Conservation (phyloP, 1,140 invertebrate genomes). For the Lithobius niger region DNA sequence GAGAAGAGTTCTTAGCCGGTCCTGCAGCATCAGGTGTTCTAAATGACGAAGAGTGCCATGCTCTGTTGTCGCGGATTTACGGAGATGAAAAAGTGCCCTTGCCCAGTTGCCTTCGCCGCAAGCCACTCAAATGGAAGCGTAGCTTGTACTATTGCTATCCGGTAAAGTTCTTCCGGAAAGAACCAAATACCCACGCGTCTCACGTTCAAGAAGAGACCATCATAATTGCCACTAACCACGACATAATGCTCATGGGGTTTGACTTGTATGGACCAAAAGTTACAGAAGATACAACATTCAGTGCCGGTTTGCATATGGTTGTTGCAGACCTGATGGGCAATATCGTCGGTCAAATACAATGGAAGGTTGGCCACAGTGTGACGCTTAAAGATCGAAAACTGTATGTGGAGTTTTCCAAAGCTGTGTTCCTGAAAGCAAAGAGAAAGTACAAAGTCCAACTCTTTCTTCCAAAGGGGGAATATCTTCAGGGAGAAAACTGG, state of each 20-base stretch:
- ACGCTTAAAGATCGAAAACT: constrained; percentile 1
- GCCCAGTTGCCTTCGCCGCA: constrained; percentile 12
- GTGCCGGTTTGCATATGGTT: neutral
- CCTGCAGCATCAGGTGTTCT: constrained; percentile 32
- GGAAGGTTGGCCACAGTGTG: neutral
- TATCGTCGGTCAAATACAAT: neutral
- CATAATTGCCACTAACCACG: neutral
- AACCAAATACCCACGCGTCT: neutral
- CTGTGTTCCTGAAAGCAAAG: neutral
- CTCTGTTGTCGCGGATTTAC: constrained; percentile 21
- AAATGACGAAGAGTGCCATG: constrained; percentile 26
- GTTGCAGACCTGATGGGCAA: neutral
- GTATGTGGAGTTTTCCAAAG: neutral
- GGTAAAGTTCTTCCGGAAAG: constrained; percentile 1
- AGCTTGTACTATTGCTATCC: constrained; percentile 2
- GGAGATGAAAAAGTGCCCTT: constrained; percentile 7
- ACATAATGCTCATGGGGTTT: constrained; percentile 3
- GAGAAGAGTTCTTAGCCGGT: constrained; percentile 42
- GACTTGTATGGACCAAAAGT: neutral
- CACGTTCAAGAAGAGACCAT: neutral
- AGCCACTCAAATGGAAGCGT: constrained; percentile 11
- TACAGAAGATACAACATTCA: neutral
- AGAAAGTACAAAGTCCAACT: constrained; percentile 4
- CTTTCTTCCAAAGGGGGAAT: constrained; percentile 1
- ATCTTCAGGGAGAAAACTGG: constrained; percentile 4